A percentile compares a stretch with the other conserved stretches of the same genome.
These are phyloP conservation scores for Phycodurus eques DNA, from an alignment of 2,113 vertebrate species.

Conservation along the genomic window DNA sequence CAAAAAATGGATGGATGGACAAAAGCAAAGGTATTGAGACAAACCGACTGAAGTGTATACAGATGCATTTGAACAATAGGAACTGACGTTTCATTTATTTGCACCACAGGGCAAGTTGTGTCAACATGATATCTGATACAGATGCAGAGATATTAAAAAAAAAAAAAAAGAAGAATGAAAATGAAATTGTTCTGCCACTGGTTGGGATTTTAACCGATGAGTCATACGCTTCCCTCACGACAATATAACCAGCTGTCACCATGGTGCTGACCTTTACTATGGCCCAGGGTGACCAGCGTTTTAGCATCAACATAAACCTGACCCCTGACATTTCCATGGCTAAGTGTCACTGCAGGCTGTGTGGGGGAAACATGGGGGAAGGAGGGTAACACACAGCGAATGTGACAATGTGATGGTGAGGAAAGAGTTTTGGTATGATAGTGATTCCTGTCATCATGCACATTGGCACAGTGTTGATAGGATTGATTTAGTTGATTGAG, in stretches of 20 bases:
- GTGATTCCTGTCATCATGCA: neutral
- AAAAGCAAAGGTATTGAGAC: neutral
- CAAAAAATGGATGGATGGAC: no score
- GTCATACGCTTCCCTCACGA: constrained; percentile 49
- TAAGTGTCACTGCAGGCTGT: constrained; percentile 48
- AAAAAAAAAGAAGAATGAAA: constrained; percentile 31
- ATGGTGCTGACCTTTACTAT: constrained; percentile 68
- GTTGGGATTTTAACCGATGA: constrained; percentile 54
- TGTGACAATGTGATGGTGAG: neutral
- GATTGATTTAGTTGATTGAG: neutral
- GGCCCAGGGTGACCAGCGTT: constrained; percentile 66
- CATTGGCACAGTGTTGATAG: neutral
- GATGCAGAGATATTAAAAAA: constrained; percentile 27
- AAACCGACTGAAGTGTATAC: neutral
- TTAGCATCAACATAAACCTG: constrained; percentile 68
- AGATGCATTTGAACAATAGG: constrained; percentile 10
- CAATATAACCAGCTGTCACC: constrained; percentile 64
- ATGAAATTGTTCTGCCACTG: constrained; percentile 59
- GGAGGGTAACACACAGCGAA: constrained; percentile 28
- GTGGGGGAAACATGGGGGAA: constrained; percentile 15
- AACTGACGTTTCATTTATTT: constrained; percentile 48
- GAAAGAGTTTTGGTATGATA: neutral
- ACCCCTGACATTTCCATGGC: constrained; percentile 74
- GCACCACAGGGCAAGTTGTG: constrained; percentile 31
- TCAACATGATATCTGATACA: constrained; percentile 41